Evolutionary conservation across 1,140 invertebrate species (phyloP), one percentile per base, ranked within the genome.

Genomic region (Heliothis virescens): DNA sequence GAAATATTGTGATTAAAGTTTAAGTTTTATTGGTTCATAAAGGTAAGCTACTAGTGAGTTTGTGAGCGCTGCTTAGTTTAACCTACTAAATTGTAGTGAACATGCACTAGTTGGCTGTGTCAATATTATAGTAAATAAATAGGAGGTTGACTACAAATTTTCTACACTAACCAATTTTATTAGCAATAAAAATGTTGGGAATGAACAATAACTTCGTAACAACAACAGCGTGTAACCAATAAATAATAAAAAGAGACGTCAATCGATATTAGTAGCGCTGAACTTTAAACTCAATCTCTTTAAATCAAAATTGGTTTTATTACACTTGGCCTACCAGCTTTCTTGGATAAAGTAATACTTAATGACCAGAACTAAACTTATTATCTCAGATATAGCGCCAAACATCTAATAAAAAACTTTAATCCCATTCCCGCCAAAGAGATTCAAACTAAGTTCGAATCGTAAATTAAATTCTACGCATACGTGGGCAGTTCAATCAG

Each of bases 381-480:
- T 74, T 53, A 53, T 57, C 50, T 65, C 13, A 7, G 62, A 47
- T 47, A 81, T 59, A 34, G 67, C 59, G 67, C 78, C 77, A 72
- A 79, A 80, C 60, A 65, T 52, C 55, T 12, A 83, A 73, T 65
- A 79, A 83, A 77, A 60, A 69, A 63, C 60, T 74, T 62, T 78
- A 76, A 55, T 83, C 76, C 62, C 74, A 29, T 67, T 53, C 67
- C 57, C 65, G 75, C 72, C 77, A 83, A 86, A 75, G 73, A 83
- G 74, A 53, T 29, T 52, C 73, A 69, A 82, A 84, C 85, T 83
- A 84, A 81, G 84, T 82, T 60, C 63, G 73, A 59, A 78, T 80
- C 76, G 83, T 91, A 91, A 92, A 91, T 88, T 86, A 88, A 79
- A 85, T 85, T 83, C 78, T 77, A 85, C 82, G 79, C 77, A 86